phyloP scores from a whole-genome alignment of 2,113 vertebrate species.

The Philantomba maxwellii region DNA sequence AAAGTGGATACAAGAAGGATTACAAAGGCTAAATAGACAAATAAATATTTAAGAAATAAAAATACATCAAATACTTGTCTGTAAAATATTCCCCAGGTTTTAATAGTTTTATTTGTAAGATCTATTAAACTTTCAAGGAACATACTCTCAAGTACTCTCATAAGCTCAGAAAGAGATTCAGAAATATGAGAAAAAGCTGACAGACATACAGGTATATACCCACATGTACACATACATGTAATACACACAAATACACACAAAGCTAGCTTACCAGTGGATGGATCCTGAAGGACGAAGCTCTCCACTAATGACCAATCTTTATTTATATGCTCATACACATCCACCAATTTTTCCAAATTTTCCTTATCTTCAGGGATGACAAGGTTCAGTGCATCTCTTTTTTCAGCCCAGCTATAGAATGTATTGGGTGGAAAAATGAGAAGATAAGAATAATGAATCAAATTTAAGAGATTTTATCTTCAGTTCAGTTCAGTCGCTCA shows the following conservation, averaged over 20 bases:
- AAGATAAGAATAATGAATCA: background rate
- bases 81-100: background rate
- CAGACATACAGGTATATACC: background rate
- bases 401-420: background rate
- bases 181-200: background rate
- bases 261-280: background rate
- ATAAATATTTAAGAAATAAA: background rate
- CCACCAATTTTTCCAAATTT: background rate
- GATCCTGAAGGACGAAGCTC: background rate
- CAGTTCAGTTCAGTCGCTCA: background rate
- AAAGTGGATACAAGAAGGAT: background rate
- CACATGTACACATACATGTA: background rate
- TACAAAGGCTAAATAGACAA: background rate
- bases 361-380: background rate
- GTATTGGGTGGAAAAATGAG: background rate
- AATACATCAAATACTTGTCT: background rate
- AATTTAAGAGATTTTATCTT: background rate
- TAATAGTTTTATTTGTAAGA: background rate
- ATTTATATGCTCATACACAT: background rate
- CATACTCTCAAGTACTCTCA: background rate
- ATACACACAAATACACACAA: background rate
- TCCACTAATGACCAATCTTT: background rate
- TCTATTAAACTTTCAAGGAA: background rate
- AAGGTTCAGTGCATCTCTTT: background rate
- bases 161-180: background rate